phyloP scores from a whole-genome alignment of 2,888 invertebrate genomes.

The Harmothoe impar region DNA sequence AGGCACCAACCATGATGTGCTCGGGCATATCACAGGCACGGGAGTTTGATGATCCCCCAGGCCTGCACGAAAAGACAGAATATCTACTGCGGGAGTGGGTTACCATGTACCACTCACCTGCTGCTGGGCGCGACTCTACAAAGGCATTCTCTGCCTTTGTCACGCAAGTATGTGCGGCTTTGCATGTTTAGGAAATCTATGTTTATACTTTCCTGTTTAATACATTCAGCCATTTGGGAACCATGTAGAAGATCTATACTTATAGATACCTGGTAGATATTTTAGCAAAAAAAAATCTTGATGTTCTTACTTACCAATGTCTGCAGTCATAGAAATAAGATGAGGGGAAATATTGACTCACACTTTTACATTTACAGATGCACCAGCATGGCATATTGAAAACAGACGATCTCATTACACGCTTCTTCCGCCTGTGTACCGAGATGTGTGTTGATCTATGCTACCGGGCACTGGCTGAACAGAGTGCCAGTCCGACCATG shows the following conservation, averaged over 20 bases:
- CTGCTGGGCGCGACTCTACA: slow-evolving; percentile 85
- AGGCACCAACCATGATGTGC: slow-evolving; percentile 93
- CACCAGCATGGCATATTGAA: slow-evolving; percentile 97
- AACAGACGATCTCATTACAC: slow-evolving; percentile 97
- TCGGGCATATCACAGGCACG: slow-evolving; percentile 94
- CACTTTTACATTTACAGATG: slow-evolving; percentile 87
- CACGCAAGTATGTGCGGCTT: slow-evolving; percentile 86
- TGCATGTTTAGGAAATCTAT: not conserved
- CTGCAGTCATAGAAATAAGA: too few relatives aligned
- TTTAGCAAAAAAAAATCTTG: too few relatives aligned
- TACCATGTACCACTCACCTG: slow-evolving; percentile 89
- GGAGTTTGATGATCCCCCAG: slow-evolving; percentile 96
- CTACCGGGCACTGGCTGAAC: slow-evolving; percentile 92
- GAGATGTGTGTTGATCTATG: slow-evolving; percentile 98
- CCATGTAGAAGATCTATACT: too few relatives aligned
- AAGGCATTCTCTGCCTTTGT: slow-evolving; percentile 97
- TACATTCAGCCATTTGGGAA: too few relatives aligned
- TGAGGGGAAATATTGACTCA: too few relatives aligned
- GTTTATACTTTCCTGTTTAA: too few relatives aligned
- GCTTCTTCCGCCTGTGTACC: slow-evolving; percentile 97
- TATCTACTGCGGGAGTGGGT: slow-evolving; percentile 97
- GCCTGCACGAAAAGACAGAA: slow-evolving; percentile 97
- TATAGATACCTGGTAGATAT: too few relatives aligned
- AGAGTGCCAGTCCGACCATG: slow-evolving; percentile 85
- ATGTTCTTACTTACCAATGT: too few relatives aligned